phyloP scores from a whole-genome alignment of 2,797 vertebrate genomes.

The Poecilia picta region DNA sequence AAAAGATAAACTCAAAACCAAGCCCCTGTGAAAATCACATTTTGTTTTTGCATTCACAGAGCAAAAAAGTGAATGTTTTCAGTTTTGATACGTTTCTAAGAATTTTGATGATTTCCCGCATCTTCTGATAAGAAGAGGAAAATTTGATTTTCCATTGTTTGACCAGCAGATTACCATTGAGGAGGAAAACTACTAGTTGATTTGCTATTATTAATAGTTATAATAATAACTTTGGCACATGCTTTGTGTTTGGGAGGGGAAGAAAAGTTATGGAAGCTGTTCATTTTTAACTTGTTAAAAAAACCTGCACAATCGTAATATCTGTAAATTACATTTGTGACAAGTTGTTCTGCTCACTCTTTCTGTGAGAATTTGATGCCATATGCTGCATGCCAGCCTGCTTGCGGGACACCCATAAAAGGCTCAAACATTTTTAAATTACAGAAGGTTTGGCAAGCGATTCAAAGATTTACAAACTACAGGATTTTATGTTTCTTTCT shows the following conservation, averaged over 20 bases:
- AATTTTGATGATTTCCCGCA: too few relatives aligned
- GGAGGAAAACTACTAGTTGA: neutral
- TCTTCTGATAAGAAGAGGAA: neutral
- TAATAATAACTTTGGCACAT: neutral
- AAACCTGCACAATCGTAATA: neutral
- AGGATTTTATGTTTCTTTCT: constrained; percentile 33
- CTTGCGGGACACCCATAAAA: neutral
- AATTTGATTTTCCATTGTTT: neutral
- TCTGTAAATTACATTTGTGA: neutral
- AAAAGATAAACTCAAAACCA: neutral
- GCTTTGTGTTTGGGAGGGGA: constrained; percentile 1
- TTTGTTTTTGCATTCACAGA: neutral
- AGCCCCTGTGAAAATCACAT: neutral
- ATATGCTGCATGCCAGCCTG: neutral
- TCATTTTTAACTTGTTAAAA: neutral
- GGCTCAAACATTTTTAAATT: constrained; percentile 6
- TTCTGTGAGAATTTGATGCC: neutral
- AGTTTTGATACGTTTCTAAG: neutral
- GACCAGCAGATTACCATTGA: neutral
- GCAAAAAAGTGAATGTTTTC: neutral
- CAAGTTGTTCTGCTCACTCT: neutral
- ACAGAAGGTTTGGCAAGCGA: neutral
- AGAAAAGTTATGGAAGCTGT: constrained; percentile 6
- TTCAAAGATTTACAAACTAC: constrained; percentile 22
- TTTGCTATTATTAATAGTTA: neutral